Evolutionary conservation across 2,113 vertebrate species (phyloP).

Genomic region (Clarias batrachus): DNA sequence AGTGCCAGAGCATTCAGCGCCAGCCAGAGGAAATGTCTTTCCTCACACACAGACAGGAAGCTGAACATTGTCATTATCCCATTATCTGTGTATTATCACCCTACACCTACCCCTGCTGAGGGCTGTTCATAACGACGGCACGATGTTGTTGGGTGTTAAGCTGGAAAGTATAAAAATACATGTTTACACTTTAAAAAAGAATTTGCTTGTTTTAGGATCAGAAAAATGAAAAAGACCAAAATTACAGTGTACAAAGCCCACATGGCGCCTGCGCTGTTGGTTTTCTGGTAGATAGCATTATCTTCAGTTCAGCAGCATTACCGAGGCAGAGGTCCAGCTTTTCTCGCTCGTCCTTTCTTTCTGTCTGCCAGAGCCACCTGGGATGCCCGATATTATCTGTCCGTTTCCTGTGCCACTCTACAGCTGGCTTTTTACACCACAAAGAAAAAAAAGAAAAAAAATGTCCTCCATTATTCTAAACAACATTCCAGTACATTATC

Average conservation of each 20-base stretch:
- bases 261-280: constrained; percentile 11
- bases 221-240: constrained; percentile 4
- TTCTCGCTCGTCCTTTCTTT: constrained; percentile 14
- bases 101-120: constrained; percentile 30
- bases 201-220: background rate
- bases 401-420: background rate
- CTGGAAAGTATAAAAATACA: background rate
- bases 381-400: constrained; percentile 20
- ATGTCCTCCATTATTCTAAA: constrained; percentile 14
- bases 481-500: constrained; percentile 11
- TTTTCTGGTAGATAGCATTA: constrained; percentile 20
- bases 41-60: constrained; percentile 36
- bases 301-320: constrained; percentile 35
- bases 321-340: constrained; percentile 22
- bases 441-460: background rate
- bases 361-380: constrained; percentile 18
- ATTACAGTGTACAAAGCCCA: background rate
- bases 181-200: background rate
- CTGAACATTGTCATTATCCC: constrained; percentile 31
- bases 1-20: constrained; percentile 35
- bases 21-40: constrained; percentile 51
- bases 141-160: background rate
- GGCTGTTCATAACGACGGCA: background rate
- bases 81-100: constrained; percentile 38
- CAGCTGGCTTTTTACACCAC: constrained; percentile 21